Base-by-base conservation (phyloP, 2,113 vertebrate genomes). In the Donacobius atricapilla region DNA sequence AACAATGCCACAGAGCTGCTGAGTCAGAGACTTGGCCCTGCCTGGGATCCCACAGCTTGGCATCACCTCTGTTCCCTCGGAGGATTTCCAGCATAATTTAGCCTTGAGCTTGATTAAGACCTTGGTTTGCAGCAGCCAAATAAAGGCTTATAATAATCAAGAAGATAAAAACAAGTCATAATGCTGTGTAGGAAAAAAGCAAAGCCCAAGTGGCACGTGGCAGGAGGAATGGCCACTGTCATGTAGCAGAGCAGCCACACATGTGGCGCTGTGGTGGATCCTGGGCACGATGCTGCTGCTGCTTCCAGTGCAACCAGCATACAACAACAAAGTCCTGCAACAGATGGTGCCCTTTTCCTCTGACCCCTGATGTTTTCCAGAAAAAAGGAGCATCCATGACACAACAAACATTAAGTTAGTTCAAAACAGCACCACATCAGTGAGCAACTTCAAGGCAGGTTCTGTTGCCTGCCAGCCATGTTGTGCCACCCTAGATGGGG, bases 51-150 rank as follows among this genome's bases (percentile, higher is more conserved):
- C 20, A 1, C 65, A 87, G 65, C 47, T 91, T 94, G 92, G 84
- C 90, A 65, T 75, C 71, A 47, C 87, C 65, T 73, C 84, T 63
- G 6, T 19, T 87, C 69, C 77, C 37, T 95, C 18, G 0, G 44
- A 61, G 58, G 45, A 72, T 83, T 91, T 93, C 61, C 73, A 95
- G 73, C 23, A 13, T 78, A 81, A 89, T 83, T 93, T 78, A 92
- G 75, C 79, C 50, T 85, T 77, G n/a, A 83, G 23, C 68, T 90
- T 86, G 75, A 80, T 94, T 80, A 78, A 89, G 88, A 85, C 78
- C 75, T 96, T 88, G 58, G 50, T 58, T 71, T 94, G 48, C 37
- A 77, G 63, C 63, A 80, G 44, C 13, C 17, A 60, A 63, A 79
- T 77, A 70, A 90, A 94, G 54, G 30, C 47, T 95, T 91, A 42